Base-by-base conservation (phyloP, 2,888 invertebrate genomes). In the Unio delphinus region DNA sequence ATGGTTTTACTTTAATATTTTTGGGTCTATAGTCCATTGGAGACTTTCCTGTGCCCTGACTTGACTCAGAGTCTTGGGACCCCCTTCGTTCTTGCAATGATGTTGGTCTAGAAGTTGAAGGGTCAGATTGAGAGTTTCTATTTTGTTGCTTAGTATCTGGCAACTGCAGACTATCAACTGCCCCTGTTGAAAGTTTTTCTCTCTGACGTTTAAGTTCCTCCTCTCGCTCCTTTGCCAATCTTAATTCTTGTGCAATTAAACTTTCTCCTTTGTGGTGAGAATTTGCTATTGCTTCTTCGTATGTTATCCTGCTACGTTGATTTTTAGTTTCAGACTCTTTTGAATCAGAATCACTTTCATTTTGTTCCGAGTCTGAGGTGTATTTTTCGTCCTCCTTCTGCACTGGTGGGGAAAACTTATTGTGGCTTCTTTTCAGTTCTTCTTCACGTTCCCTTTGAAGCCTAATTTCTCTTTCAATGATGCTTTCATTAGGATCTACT, bases 141-240 rank as follows among this genome's bases (percentile, higher is more conserved):
- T 65, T 64, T 58, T 66, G 59, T 34, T 62, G 18, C 7, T 57
- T 59, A 54, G 69, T 64, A 4, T 63, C 59, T 20, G 74, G 61
- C 30, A 68, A 64, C 30, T 68, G 60, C 6, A 23, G 55, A 59
- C 28, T 58, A n/a, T 66, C 55, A 8, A 18, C 61, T 55, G 23
- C 58, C 17, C 61, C 57, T 15, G 61, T 62, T 20, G 70, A 60
- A 20, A 58, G 3, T 28, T 65, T 28, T 59, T 78, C 64, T 65
- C 80, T 67, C 67, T 80, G 75, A 67, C 65, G 72, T 55, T 88
- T 83, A 59, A 92, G 83, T 70, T 92, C 92, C 64, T 91, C 91
- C 79, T 92, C 92, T 5, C 92, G 83, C 72, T 91, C 90, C 59
- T 88, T 84, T 75, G 90, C 85, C 77, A 92, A 91, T 57, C 90